A percentile compares a stretch with the other conserved stretches of the same genome.
phyloP scores from a whole-genome alignment of 2,888 invertebrate species.

The Norana najaformis region DNA sequence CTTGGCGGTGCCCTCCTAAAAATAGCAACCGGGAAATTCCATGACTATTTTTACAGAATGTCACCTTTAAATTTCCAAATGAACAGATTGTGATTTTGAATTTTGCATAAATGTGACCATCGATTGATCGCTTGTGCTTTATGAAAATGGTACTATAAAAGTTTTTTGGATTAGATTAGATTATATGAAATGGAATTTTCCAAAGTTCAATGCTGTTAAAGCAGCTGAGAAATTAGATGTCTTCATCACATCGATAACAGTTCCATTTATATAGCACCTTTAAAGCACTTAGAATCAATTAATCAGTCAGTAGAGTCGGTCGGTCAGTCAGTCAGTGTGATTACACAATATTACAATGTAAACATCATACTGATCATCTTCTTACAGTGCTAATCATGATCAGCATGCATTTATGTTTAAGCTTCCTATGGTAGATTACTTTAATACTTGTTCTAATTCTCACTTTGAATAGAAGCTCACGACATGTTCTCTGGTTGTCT shows the following conservation, averaged over 20 bases:
- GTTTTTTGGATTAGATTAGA: no score
- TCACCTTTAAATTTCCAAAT: not conserved
- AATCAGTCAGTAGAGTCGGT: not conserved
- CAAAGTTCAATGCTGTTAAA: no score
- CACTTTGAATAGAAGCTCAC: slow-evolving; percentile 37
- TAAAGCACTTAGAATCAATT: not conserved
- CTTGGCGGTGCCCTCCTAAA: slow-evolving; percentile 84
- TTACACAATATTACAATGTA: not conserved
- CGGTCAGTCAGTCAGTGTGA: not conserved
- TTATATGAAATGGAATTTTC: no score
- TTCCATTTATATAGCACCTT: no score
- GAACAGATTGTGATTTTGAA: no score
- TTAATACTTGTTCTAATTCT: not conserved
- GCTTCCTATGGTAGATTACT: not conserved
- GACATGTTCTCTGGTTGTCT: slow-evolving; percentile 91
- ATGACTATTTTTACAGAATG: not conserved
- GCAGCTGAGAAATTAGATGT: no score
- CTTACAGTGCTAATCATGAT: not conserved
- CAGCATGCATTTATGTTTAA: not conserved
- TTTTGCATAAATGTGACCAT: no score
- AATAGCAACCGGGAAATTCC: not conserved
- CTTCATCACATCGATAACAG: no score
- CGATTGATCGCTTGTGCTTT: no score
- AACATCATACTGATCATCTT: not conserved
- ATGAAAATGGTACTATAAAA: no score